phyloP scores from a whole-genome alignment of 2,113 vertebrate genomes.

The Carassius carassius region DNA sequence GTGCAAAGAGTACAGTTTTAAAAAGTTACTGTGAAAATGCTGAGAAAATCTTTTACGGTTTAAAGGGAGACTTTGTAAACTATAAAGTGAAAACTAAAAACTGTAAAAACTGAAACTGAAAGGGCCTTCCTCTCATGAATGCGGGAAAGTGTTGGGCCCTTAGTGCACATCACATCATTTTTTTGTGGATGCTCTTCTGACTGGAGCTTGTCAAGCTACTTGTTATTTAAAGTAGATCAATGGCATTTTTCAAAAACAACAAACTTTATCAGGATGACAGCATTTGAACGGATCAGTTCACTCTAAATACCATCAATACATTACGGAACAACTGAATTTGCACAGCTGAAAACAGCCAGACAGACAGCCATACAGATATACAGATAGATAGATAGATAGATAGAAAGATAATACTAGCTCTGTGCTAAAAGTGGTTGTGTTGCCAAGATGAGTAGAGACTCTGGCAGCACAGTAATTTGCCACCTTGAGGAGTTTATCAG shows the following conservation, averaged over 20 bases:
- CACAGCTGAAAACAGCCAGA: background rate
- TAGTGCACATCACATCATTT: background rate
- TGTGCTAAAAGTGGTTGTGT: background rate
- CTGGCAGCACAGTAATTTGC: conserved; percentile 16
- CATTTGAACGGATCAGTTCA: background rate
- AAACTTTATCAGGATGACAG: conserved; percentile 8
- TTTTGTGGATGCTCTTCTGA: background rate
- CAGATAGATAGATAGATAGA: too few relatives aligned
- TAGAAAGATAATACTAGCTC: background rate
- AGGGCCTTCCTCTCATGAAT: background rate
- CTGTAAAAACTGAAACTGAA: background rate
- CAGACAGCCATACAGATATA: too few relatives aligned
- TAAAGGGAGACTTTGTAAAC: background rate
- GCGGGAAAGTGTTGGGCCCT: background rate
- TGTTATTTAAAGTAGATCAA: background rate
- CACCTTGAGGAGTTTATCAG: conserved; percentile 38
- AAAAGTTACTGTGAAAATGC: background rate
- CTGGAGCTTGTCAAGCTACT: background rate
- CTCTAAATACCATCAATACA: background rate
- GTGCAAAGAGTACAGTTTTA: background rate
- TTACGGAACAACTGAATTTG: background rate
- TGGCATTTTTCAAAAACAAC: conserved; percentile 8
- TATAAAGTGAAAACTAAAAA: too few relatives aligned
- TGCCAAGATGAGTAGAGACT: conserved; percentile 17
- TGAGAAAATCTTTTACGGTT: background rate